Base-by-base conservation (phyloP, 1,140 invertebrate genomes). In the Neuroterus valhalla region DNA sequence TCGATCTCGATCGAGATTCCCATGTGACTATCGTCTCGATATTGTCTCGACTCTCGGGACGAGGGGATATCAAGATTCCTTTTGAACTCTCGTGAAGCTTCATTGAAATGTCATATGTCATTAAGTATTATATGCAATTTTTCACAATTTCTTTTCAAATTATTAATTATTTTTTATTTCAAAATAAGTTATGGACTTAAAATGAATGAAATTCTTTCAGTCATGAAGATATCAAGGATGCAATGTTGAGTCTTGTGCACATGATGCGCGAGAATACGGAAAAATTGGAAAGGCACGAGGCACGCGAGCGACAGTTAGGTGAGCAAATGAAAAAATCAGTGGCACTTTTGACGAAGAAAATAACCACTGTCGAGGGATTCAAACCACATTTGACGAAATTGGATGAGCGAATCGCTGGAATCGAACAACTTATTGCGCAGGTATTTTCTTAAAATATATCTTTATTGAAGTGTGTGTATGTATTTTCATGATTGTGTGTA, bases 261-360 rank as follows among this genome's bases (percentile, higher is more conserved):
- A 94, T 96, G 86, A 93, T 96, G 87, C 91, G 95, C 23, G 92
- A 93, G 23, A 93, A 94, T 72, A 95, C 95, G 55, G 94, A 95
- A 81, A 97, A 97, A 88, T 85, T 97, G 74, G 96, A 96, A 82
- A 89, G 96, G 26, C 96, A 97, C 85, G 96, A 97, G 85, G 93
- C 92, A 71, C 90, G 96, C 15, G 96, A 96, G 84, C 92, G 94
- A 48, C 93, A 94, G 8, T 86, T 96, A 2, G 95, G 94, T 1
- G 95, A 96, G 70, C 92, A 95, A 71, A 81, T 96, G 6, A 96
- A 96, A 88, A 95, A 94, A 86, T 92, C 92, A 1, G 85, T 97
- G 43, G 84, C 90, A 0, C 85, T 91, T 0, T 85, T 97, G n/a
- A 95, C 95, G 52, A 96, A 95, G 83, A 92, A 93, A 45, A 92